Evolutionary conservation across 2,888 invertebrate genomes (phyloP), one percentile per base, ranked within the genome.

Genomic region (Tipula unca): DNA sequence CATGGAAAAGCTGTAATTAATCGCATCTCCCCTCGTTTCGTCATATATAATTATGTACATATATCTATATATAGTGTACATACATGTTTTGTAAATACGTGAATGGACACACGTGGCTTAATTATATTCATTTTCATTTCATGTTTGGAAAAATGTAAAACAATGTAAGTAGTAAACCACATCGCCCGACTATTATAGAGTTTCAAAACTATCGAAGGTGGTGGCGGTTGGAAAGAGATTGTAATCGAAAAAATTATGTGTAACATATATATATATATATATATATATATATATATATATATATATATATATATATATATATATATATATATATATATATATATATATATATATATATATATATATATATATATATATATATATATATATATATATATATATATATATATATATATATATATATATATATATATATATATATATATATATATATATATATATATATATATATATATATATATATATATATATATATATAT

Each of bases 1-100:
- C 83, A 83, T 83, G 83, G 32, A 83, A 83, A 83, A 32, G 83
- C n/a, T 83, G 83, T 83, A 83, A 83, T 32, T 83, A 83, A 69
- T 69, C 69, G 8, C 10, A 20, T 54, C 48, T 69, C 69, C 25
- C 20, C 48, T 48, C 69, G 14, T 25, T 69, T 69, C 69, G 8
- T 25, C 20, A 69, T 69, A 69, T 69, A 25, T 69, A 69, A 69
- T 69, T 69, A 69, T 69, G 25, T 69, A 20, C 17, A 1, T 54
- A 8, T 17, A 17, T 69, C 17, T 17, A 48, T 8, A 8, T 69
- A 32, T 32, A 32, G 4, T 32, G 32, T 32, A 20, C 54, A 8
- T 20, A 25, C 25, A 25, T 69, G 25, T 25, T 69, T 20, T 69
- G 3, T 69, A 69, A 69, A 25, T 69, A 69, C 69, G 69, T 69